Evolutionary conservation across 1,140 invertebrate species (phyloP).

Genomic region (Bombus picipes): DNA sequence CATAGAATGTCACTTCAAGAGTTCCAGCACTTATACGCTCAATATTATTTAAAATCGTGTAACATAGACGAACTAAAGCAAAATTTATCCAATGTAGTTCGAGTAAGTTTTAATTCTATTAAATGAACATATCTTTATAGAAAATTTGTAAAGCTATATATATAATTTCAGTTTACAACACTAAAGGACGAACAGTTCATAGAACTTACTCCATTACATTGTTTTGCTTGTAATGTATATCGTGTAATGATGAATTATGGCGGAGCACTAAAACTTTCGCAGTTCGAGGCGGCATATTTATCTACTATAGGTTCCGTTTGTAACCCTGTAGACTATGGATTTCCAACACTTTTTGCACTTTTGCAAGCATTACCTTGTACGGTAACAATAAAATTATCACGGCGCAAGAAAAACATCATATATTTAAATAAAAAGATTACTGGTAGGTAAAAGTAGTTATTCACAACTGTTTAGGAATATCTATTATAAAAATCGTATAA

Average conservation of each 20-base stretch:
- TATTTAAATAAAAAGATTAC: constrained; percentile 80
- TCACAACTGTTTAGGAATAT: not conserved
- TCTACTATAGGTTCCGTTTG: constrained; percentile 83
- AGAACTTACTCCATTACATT: constrained; percentile 83
- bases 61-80: constrained; percentile 81
- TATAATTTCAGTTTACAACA: constrained; percentile 70
- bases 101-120: constrained; percentile 73
- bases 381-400: constrained; percentile 80
- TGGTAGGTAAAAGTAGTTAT: constrained; percentile 59
- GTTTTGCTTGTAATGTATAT: constrained; percentile 85
- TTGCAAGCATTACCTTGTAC: constrained; percentile 85
- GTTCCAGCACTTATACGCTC: constrained; percentile 81
- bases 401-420: constrained; percentile 77
- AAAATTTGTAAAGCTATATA: constrained; percentile 47
- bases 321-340: constrained; percentile 84
- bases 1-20: constrained; percentile 81
- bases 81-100: constrained; percentile 82
- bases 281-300: constrained; percentile 84
- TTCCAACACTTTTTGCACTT: constrained; percentile 80
- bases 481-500: not conserved
- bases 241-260: constrained; percentile 83
- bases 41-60: constrained; percentile 81
- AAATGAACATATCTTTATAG: not conserved
- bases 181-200: constrained; percentile 79
- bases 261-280: constrained; percentile 82